These are phyloP conservation scores for Gari tellinella DNA, from an alignment of 2,888 invertebrate genomes.

Conservation along the genomic window DNA sequence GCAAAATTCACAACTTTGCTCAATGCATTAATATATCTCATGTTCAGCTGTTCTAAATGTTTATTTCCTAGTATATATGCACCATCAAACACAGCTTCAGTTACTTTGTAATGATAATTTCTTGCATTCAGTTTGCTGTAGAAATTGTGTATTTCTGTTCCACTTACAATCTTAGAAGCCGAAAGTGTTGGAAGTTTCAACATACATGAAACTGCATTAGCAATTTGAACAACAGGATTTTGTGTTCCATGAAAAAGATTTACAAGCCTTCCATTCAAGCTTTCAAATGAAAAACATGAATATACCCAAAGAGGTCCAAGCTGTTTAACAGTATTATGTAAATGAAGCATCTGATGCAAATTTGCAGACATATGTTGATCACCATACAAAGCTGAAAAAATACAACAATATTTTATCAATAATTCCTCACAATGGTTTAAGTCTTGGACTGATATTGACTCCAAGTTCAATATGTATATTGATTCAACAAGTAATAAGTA, in stretches of 20 bases:
- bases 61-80: slow-evolving; percentile 11
- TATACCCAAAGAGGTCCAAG: slow-evolving; percentile 52
- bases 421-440: slow-evolving; percentile 31
- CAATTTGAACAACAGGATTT: slow-evolving; percentile 43
- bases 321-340: slow-evolving; percentile 35
- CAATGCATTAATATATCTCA: not conserved
- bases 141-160: slow-evolving; percentile 5
- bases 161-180: slow-evolving; percentile 3
- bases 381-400: slow-evolving; percentile 45
- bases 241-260: slow-evolving; percentile 47
- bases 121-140: slow-evolving; percentile 17
- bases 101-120: slow-evolving; percentile 19
- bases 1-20: slow-evolving; percentile 7
- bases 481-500: slow-evolving; percentile 49
- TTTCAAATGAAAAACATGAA: slow-evolving; percentile 51
- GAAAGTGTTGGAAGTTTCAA: slow-evolving; percentile 35
- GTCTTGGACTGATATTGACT: slow-evolving; percentile 19
- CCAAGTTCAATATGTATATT: slow-evolving; percentile 40
- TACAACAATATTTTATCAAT: slow-evolving; percentile 33
- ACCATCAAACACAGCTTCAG: slow-evolving; percentile 22
- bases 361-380: slow-evolving; percentile 50
- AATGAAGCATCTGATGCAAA: slow-evolving; percentile 47
- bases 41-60: slow-evolving; percentile 8
- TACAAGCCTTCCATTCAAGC: slow-evolving; percentile 43
- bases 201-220: slow-evolving; percentile 38